Evolutionary conservation across 2,888 invertebrate species (phyloP), one percentile per base, ranked within the genome.

Genomic region (Chloroclystis v-ata): DNA sequence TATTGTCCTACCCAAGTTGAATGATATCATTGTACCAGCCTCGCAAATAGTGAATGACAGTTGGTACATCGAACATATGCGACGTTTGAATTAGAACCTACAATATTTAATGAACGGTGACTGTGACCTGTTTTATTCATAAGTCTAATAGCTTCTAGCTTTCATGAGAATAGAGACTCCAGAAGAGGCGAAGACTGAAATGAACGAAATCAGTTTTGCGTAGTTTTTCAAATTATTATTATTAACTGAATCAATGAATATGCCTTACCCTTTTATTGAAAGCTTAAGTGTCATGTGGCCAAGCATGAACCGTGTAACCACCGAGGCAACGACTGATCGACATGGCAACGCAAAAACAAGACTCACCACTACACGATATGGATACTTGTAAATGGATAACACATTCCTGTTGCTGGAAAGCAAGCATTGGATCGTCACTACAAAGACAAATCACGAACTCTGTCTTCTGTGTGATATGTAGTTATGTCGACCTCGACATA

Each of bases 31-130:
- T 16, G 16, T 20, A 14, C 33, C 16, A 35, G 5, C 57, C 58
- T 52, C 56, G 56, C 52, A 51, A 32, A 7, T 1, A 20, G 20
- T 33, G 9, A n/a, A n/a, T n/a, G n/a, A n/a, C 25, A 44, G 49
- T 65, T 61, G 61, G 58, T 54, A 58, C 60, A 60, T 52, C 38
- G 49, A 51, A 54, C 57, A 59, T 51, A 54, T 46, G 42, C 59
- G 56, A 20, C 47, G 69, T 72, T 72, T 68, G 63, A 67, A 66
- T 71, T 60, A 61, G 61, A 65, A 67, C 57, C 52, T 50, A 65
- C 57, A 57, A 60, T 32, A 47, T 52, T 40, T 41, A 46, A 47
- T 45, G 28, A 28, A 28, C 39, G 24, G n/a, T 45, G 46, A 42
- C 33, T 25, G 11, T 47, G 28, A 35, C 33, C 25, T 28, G 47